phyloP scores from a whole-genome alignment of 2,888 invertebrate species.

The Lepidocyrtinus sp. region DNA sequence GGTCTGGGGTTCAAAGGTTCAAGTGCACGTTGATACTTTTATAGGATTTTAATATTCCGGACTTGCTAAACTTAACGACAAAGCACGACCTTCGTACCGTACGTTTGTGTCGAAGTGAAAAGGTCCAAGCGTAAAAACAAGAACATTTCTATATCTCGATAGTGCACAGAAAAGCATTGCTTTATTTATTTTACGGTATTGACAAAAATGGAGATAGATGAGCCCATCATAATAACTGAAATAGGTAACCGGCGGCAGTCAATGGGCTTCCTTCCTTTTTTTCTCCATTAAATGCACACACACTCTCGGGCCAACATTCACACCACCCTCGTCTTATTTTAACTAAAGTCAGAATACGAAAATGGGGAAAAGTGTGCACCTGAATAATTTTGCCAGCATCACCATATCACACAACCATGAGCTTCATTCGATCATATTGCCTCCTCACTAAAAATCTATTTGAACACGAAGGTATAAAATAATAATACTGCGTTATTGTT shows the following conservation, averaged over 20 bases:
- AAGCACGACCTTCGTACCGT: too few relatives aligned
- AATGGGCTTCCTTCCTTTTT: conserved; percentile 53
- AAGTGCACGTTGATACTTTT: too few relatives aligned
- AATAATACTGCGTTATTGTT: background rate
- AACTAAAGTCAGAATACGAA: conserved; percentile 15
- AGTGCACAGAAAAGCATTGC: background rate
- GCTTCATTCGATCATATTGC: background rate
- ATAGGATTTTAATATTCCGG: too few relatives aligned
- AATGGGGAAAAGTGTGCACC: conserved; percentile 53
- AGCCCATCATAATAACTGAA: background rate
- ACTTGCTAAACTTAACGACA: too few relatives aligned
- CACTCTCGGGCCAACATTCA: background rate
- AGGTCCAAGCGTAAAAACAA: too few relatives aligned
- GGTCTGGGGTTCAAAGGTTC: too few relatives aligned
- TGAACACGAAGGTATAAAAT: background rate
- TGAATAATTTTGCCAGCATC: conserved; percentile 1
- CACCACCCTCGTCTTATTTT: background rate
- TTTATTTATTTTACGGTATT: background rate
- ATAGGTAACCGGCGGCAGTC: conserved; percentile 52
- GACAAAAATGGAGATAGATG: background rate
- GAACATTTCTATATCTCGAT: background rate
- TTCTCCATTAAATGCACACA: conserved; percentile 36
- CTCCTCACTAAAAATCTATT: background rate
- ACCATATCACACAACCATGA: background rate
- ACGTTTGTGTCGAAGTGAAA: too few relatives aligned